These are phyloP conservation scores for Myotis planiceps DNA, from an alignment of 2,797 vertebrate species.

Conservation along the genomic window DNA sequence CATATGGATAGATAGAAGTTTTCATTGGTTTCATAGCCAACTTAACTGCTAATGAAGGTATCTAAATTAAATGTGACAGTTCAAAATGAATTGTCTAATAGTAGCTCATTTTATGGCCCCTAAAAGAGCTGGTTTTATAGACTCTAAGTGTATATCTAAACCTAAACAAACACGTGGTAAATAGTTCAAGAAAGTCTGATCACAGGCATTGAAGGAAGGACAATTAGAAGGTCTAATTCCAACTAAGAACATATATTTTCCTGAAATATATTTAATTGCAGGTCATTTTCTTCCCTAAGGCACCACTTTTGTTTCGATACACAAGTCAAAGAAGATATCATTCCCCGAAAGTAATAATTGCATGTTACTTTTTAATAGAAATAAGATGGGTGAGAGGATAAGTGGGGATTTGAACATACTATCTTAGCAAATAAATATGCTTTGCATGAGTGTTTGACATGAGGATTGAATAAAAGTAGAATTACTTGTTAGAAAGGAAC, in stretches of 20 bases:
- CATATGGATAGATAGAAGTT: not conserved
- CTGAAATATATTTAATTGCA: slow-evolving; percentile 38
- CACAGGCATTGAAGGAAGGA: slow-evolving; percentile 32
- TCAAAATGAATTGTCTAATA: slow-evolving; percentile 44
- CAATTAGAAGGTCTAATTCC: not conserved
- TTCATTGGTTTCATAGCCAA: not conserved
- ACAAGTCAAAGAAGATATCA: not conserved
- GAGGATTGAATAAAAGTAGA: slow-evolving; percentile 9
- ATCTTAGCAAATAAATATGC: not conserved
- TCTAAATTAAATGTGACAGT: slow-evolving; percentile 5
- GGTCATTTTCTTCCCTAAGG: not conserved
- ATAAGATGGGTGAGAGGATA: not conserved
- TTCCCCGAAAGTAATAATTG: not conserved
- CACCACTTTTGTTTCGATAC: not conserved
- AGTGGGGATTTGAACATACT: not conserved
- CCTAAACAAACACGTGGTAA: not conserved
- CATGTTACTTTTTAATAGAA: slow-evolving; percentile 3
- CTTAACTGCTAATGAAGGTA: not conserved
- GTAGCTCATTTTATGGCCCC: not conserved
- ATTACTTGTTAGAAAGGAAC: slow-evolving; percentile 3
- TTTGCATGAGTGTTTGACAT: not conserved
- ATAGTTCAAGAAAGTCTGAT: slow-evolving; percentile 1
- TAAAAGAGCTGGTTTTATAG: not conserved
- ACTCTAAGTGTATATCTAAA: not conserved
- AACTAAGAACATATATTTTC: slow-evolving; percentile 34